These are phyloP conservation scores for Drosophila emarginata DNA, from an alignment of 2,888 invertebrate genomes.

Conservation along the genomic window DNA sequence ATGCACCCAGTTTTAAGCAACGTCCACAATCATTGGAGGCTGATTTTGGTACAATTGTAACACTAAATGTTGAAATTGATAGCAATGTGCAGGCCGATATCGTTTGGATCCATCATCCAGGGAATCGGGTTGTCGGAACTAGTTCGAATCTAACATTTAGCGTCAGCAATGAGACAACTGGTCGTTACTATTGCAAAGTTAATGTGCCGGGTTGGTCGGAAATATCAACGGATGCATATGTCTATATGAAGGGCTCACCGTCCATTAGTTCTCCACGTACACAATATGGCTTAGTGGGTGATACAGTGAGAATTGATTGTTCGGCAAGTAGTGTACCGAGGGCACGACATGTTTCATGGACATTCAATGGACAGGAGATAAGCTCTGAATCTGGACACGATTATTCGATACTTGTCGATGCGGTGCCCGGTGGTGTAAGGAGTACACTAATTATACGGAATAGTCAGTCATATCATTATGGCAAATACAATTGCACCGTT, in stretches of 20 bases:
- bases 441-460: conserved; percentile 95
- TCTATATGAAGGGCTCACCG: conserved; percentile 92
- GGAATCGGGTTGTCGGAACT: conserved; percentile 89
- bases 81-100: conserved; percentile 95
- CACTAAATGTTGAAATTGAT: conserved; percentile 93
- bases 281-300: conserved; percentile 92
- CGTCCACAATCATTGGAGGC: conserved; percentile 91
- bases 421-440: conserved; percentile 90
- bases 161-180: conserved; percentile 91
- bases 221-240: conserved; percentile 90
- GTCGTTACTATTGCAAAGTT: conserved; percentile 94
- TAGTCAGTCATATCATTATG: conserved; percentile 93
- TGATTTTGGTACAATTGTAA: conserved; percentile 90
- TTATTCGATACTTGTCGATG: conserved; percentile 89
- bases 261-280: conserved; percentile 90
- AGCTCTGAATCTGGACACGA: conserved; percentile 88
- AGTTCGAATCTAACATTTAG: conserved; percentile 90
- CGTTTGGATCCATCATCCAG: conserved; percentile 93
- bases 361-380: conserved; percentile 91
- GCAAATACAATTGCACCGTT: conserved; percentile 96
- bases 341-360: conserved; percentile 94
- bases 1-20: conserved; percentile 91
- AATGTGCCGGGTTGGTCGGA: conserved; percentile 93
- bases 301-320: conserved; percentile 93
- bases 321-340: conserved; percentile 94